A percentile compares a stretch with the other conserved stretches of the same genome.
Conservation (phyloP, 2,888 invertebrate species). For the Pemphredon lugubris region DNA sequence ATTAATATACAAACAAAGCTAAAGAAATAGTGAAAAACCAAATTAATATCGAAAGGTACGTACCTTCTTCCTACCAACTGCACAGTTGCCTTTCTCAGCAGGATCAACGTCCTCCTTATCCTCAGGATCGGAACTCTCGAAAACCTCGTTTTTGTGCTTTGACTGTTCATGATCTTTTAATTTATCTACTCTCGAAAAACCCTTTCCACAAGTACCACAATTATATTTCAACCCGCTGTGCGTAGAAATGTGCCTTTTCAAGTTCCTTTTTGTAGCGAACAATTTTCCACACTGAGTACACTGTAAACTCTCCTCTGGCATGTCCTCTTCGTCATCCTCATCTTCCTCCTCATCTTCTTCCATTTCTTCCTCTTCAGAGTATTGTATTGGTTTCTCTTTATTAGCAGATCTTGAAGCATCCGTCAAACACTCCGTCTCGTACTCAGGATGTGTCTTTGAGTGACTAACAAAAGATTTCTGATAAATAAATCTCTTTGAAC, state of each 20-base stretch:
- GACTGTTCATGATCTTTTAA: conserved; percentile 76
- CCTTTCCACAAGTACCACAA: conserved; percentile 73
- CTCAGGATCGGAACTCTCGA: conserved; percentile 69
- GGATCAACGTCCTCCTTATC: conserved; percentile 72
- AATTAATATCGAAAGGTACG: too few species aligned
- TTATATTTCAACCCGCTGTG: conserved; percentile 76
- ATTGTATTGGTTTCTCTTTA: conserved; percentile 39
- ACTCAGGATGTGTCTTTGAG: conserved; percentile 71
- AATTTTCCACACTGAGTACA: conserved; percentile 77
- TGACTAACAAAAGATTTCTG: conserved; percentile 74
- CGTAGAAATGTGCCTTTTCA: conserved; percentile 75
- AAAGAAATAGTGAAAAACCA: too few species aligned
- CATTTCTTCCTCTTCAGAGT: conserved; percentile 55
- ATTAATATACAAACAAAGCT: too few species aligned
- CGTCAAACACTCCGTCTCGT: conserved; percentile 46
- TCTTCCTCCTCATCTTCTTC: conserved; percentile 65
- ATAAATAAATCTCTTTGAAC: conserved; percentile 74
- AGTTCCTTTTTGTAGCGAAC: conserved; percentile 75
- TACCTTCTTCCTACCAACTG: conserved; percentile 71
- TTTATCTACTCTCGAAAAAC: conserved; percentile 75
- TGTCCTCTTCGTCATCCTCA: conserved; percentile 62
- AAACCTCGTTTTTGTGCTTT: conserved; percentile 74
- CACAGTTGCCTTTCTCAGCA: conserved; percentile 61
- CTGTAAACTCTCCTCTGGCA: conserved; percentile 71
- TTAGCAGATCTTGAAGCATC: conserved; percentile 26